Percentiles rank a stretch among this genome's conserved stretches.
These are phyloP conservation scores for Bradypus variegatus DNA, from an alignment of 2,797 vertebrate species.

Conservation along the genomic window DNA sequence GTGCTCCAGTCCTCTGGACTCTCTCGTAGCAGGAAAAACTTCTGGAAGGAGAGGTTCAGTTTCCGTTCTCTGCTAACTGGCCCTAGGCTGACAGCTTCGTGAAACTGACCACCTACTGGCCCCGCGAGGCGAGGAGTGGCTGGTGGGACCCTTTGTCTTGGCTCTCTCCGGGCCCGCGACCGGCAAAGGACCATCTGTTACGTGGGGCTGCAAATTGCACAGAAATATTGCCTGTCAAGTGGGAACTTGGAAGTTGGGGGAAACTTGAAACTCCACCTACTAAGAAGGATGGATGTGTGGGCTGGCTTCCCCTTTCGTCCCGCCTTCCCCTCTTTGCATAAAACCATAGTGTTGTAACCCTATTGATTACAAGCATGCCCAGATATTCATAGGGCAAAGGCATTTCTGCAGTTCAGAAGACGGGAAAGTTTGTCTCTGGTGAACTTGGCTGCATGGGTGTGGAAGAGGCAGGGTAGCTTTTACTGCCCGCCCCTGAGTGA, in stretches of 20 bases:
- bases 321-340: conserved; percentile 47
- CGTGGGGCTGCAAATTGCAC: conserved; percentile 55
- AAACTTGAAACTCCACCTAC: conserved; percentile 63
- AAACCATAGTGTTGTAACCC: conserved; percentile 33
- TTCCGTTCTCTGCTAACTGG: conserved; percentile 36
- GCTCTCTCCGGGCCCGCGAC: conserved; percentile 13
- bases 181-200: conserved; percentile 63
- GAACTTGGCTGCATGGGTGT: not conserved
- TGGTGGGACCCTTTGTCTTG: conserved; percentile 50
- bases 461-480: conserved; percentile 9
- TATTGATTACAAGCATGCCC: not conserved
- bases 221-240: conserved; percentile 71
- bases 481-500: not conserved
- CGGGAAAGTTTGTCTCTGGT: not conserved
- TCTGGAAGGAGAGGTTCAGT: conserved; percentile 37
- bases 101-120: conserved; percentile 11
- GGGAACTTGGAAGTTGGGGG: conserved; percentile 61
- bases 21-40: conserved; percentile 37
- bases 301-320: conserved; percentile 25
- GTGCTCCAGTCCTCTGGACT: conserved; percentile 20
- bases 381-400: not conserved
- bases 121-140: conserved; percentile 5
- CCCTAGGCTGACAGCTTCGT: conserved; percentile 30
- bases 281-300: conserved; percentile 62
- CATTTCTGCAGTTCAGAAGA: conserved; percentile 1